Base-by-base conservation (phyloP, 2,888 invertebrate genomes). In the Euplexia lucipara region DNA sequence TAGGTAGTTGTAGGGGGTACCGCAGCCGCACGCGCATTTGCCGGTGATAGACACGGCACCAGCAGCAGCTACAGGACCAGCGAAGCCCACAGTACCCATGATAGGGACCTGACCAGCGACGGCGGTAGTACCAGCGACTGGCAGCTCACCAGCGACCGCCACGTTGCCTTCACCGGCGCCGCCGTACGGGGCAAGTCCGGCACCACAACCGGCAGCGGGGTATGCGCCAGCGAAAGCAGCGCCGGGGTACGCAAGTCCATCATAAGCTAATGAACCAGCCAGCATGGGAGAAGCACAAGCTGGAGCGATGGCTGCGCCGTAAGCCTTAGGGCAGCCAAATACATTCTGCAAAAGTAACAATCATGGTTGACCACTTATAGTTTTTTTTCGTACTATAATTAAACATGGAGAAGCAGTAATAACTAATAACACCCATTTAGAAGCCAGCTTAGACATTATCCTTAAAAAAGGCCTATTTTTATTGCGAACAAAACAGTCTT, bases 21-120 rank as follows among this genome's bases (percentile, higher is more conserved):
- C 52, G 30, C 70, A 70, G 9, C 68, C 68, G 20, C 71, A 87
- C 0, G 82, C 83, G 72, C 88, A 88, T 56, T 81, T 77, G 8
- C 88, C 89, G 42, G 83, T 63, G 64, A 90, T 88, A 58, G 83
- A 78, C 59, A 89, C 89, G n/a, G 80, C 58, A 35, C 90, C 91
- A 66, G 79, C 81, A 62, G 89, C 88, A 16, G 83, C 78, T 8
- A 89, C 83, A 30, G 26, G 26, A 26, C 26, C 26, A 26, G 3
- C 26, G 26, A 26, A 26, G 26, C 26, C 5, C 26, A 26, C 26
- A 26, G 26, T 5, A 5, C 26, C 26, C 26, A 26, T 58, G 52
- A 84, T 82, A 12, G 84, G 85, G 44, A 85, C 81, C 37, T 62
- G 57, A 8, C 89, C 79, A 75, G 32, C 69, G 37, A 89, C 75